Conservation (phyloP, 37 sponge, comb jelly and placozoan species). For the Halisarca cf. caerulea region DNA sequence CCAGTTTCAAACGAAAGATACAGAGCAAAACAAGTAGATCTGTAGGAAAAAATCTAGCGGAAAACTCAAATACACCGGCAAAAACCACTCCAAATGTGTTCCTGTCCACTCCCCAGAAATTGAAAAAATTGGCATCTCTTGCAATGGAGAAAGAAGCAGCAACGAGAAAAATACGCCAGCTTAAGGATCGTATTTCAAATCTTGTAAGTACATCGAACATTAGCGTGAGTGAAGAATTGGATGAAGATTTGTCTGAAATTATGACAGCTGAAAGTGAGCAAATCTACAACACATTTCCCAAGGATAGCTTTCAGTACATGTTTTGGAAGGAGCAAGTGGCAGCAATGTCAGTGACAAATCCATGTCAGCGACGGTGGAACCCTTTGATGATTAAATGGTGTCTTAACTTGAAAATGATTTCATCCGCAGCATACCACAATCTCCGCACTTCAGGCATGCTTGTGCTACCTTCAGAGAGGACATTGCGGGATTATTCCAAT, state of each 20-base stretch:
- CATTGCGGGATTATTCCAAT: neutral
- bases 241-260: neutral
- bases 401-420: constrained; percentile 16
- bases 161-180: neutral
- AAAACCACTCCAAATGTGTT: neutral
- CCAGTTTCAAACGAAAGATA: neutral
- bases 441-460: constrained; percentile 18
- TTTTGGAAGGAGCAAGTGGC: constrained; percentile 8
- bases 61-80: neutral
- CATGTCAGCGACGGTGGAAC: neutral
- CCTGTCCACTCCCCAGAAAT: neutral
- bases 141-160: neutral
- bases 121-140: neutral
- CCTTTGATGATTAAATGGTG: constrained; percentile 10
- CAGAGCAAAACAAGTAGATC: neutral
- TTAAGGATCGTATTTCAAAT: neutral
- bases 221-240: neutral
- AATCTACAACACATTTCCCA: neutral
- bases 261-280: neutral
- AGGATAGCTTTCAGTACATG: neutral
- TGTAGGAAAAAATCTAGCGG: neutral
- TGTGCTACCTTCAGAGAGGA: constrained; percentile 9
- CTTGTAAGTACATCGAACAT: neutral
- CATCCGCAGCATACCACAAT: neutral
- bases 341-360: neutral